These are phyloP conservation scores for Diloba caeruleocephala DNA, from an alignment of 2,888 invertebrate species.

Conservation along the genomic window DNA sequence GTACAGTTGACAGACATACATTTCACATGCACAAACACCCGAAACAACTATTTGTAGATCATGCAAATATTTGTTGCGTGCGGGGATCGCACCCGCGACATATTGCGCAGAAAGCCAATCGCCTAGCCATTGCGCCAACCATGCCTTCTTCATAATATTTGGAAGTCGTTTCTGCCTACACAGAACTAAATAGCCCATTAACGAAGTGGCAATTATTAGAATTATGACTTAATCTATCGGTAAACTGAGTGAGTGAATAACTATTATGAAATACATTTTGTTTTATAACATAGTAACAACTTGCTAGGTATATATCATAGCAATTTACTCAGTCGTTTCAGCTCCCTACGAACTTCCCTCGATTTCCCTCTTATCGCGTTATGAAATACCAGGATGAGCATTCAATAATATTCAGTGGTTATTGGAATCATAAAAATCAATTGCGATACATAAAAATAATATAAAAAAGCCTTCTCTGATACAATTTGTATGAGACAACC, in stretches of 20 bases:
- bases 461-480: conserved; percentile 43
- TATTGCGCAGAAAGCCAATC: too few species aligned
- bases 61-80: too few species aligned
- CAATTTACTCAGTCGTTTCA: conserved; percentile 3
- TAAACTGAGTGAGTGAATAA: neutral
- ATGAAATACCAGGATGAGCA: neutral
- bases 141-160: too few species aligned
- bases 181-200: neutral
- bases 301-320: neutral
- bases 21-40: too few species aligned
- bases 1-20: too few species aligned
- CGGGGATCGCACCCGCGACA: too few species aligned
- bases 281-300: conserved; percentile 1
- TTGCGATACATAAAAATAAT: conserved; percentile 10
- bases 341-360: neutral
- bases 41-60: too few species aligned
- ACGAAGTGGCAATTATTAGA: conserved; percentile 6
- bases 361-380: neutral
- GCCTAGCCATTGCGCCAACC: too few species aligned
- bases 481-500: conserved; percentile 32
- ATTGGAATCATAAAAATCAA: conserved; percentile 5
- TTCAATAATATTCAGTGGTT: neutral
- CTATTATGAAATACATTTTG: conserved; percentile 8
- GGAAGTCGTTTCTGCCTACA: too few species aligned
- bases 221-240: neutral